phyloP scores from a whole-genome alignment of 1,140 invertebrate genomes.

The Trinorchestia longiramus region DNA sequence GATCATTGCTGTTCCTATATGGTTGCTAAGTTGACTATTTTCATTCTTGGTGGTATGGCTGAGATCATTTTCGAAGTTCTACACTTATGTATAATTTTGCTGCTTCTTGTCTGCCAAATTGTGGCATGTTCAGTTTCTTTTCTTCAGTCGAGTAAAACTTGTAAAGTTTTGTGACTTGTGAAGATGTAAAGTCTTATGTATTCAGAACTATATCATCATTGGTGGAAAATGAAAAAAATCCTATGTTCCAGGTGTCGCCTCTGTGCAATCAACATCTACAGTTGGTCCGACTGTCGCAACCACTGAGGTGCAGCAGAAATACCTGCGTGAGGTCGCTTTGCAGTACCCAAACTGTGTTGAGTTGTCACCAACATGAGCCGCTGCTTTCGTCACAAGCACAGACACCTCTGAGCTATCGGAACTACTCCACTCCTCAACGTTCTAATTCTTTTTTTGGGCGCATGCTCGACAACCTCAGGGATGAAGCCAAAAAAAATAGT shows the following conservation, averaged over 20 bases:
- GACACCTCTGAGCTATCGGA: not conserved
- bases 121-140: not conserved
- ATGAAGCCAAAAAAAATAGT: constrained; percentile 96
- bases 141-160: not conserved
- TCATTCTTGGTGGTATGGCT: not conserved
- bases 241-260: not conserved
- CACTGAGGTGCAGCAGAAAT: not conserved
- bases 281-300: not conserved
- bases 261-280: not conserved
- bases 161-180: too few relatives aligned
- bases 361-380: not conserved
- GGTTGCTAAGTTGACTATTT: not conserved
- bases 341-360: not conserved
- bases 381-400: constrained; percentile 55
- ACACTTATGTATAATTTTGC: not conserved
- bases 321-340: not conserved
- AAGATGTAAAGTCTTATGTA: too few relatives aligned
- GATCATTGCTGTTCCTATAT: not conserved
- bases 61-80: not conserved
- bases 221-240: too few relatives aligned
- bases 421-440: constrained; percentile 59
- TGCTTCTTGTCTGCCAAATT: not conserved
- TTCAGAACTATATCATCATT: too few relatives aligned
- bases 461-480: constrained; percentile 92
- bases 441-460: constrained; percentile 81